phyloP scores from a whole-genome alignment of 2,797 vertebrate genomes.

The Peromyscus nudipes region DNA sequence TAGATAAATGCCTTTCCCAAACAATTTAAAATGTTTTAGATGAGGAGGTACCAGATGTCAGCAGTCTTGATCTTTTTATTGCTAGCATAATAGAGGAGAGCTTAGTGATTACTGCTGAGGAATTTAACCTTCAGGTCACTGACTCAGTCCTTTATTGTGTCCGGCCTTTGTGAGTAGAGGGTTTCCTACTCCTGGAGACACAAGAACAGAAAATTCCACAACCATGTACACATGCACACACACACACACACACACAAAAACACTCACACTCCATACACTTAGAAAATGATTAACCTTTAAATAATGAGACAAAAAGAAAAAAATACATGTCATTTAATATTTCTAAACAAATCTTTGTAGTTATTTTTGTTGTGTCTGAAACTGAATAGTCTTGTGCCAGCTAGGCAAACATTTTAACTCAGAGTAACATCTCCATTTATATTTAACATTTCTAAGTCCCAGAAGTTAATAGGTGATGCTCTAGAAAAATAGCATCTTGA shows the following conservation, averaged over 20 bases:
- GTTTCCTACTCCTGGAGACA: slow-evolving; percentile 9
- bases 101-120: slow-evolving; percentile 72
- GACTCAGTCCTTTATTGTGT: slow-evolving; percentile 58
- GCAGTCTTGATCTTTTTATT: slow-evolving; percentile 71
- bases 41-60: slow-evolving; percentile 75
- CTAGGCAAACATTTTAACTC: neutral
- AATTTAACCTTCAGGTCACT: slow-evolving; percentile 83
- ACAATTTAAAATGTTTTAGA: slow-evolving; percentile 74
- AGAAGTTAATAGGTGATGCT: neutral
- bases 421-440: neutral
- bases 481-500: neutral
- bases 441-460: neutral
- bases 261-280: neutral
- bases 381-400: neutral
- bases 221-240: too few relatives aligned
- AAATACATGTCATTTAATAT: neutral
- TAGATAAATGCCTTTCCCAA: slow-evolving; percentile 67
- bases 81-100: slow-evolving; percentile 73
- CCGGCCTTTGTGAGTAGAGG: slow-evolving; percentile 76
- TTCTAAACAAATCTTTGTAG: neutral
- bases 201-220: neutral
- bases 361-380: neutral
- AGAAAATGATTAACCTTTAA: slow-evolving; percentile 8
- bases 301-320: neutral
- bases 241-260: neutral